phyloP scores from a whole-genome alignment of 2,888 invertebrate species.

The Athalia cordata region DNA sequence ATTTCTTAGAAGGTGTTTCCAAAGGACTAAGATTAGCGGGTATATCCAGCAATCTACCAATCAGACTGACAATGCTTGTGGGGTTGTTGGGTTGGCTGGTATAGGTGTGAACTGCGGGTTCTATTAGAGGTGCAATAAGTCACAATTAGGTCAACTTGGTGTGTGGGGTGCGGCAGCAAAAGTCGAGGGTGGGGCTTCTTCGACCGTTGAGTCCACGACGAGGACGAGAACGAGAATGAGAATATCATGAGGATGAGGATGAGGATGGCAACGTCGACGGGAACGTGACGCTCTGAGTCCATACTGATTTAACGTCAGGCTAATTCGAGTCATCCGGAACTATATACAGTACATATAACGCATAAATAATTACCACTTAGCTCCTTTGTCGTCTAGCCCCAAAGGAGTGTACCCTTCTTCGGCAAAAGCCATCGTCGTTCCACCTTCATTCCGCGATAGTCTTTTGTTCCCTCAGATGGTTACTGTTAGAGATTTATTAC shows the following conservation, averaged over 20 bases:
- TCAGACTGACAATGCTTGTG: slow-evolving; percentile 37
- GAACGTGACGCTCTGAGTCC: slow-evolving; percentile 54
- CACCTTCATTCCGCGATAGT: slow-evolving; percentile 55
- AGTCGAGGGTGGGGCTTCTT: slow-evolving; percentile 31
- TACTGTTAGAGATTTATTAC: slow-evolving; percentile 65
- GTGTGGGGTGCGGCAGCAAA: slow-evolving; percentile 61
- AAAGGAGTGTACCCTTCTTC: slow-evolving; percentile 26
- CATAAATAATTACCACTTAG: slow-evolving; percentile 71
- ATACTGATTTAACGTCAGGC: slow-evolving; percentile 66
- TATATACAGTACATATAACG: slow-evolving; percentile 59
- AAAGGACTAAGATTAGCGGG: slow-evolving; percentile 36
- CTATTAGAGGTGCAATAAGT: slow-evolving; percentile 71
- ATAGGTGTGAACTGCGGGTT: slow-evolving; percentile 58
- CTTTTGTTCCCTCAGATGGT: slow-evolving; percentile 61
- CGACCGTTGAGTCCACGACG: slow-evolving; percentile 34
- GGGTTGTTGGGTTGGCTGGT: slow-evolving; percentile 31
- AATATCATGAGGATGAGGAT: slow-evolving; percentile 51
- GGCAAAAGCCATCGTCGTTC: slow-evolving; percentile 45
- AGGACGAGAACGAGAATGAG: slow-evolving; percentile 45
- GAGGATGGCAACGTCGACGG: slow-evolving; percentile 45
- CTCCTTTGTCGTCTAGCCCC: slow-evolving; percentile 59
- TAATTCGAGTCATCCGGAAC: slow-evolving; percentile 59
- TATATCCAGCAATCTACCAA: slow-evolving; percentile 46
- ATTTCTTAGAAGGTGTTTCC: slow-evolving; percentile 28
- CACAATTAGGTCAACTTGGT: slow-evolving; percentile 70